Evolutionary conservation across 1,140 invertebrate genomes (phyloP), one percentile per base, ranked within the genome.

Genomic region (Drosophila simulans): DNA sequence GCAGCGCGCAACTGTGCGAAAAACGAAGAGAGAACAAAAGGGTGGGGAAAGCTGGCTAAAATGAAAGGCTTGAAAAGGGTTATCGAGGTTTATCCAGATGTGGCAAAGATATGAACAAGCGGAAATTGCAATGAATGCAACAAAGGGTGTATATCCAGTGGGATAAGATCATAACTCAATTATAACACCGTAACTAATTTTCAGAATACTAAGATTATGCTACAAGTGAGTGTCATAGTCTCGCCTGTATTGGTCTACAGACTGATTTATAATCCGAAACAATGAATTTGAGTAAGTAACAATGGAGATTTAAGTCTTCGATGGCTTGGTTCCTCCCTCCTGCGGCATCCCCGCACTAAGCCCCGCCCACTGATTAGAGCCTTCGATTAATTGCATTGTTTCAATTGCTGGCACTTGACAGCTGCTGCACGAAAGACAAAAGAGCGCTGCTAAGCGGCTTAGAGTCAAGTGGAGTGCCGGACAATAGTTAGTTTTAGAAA

Each of bases 311-410:
- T 0, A 25, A 22, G 37, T 42, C 15, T 13, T 10, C n/a, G 17
- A 11, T 15, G 11, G 7, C 3, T 31, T 3, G 7, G 10, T 10
- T 27, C 3, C 34, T 57, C 10, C 3, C 52, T 57, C 10, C 52
- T 8, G 5, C 15, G 20, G 20, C 2, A 22, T 22, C 20, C 20
- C 20, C 20, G 15, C 8, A 53, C 12, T n/a, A 13, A 11, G 5
- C 62, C 13, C 46, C 49, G 12, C 49, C 49, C 31, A 12, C 49
- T 40, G 63, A 66, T 66, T 66, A 31, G 59, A 4, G 63, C 17
- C 59, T 37, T 65, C 59, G 63, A 69, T 69, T 55, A 48, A 7
- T 39, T 56, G 51, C 66, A 70, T 70, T 70, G 66, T 70, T 69
- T 25, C 64, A 70, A 37, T 15, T 34, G 46, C 15, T 40, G 34